Evolutionary conservation across 1,140 invertebrate genomes (phyloP).

Genomic region (Lethrus apterus): DNA sequence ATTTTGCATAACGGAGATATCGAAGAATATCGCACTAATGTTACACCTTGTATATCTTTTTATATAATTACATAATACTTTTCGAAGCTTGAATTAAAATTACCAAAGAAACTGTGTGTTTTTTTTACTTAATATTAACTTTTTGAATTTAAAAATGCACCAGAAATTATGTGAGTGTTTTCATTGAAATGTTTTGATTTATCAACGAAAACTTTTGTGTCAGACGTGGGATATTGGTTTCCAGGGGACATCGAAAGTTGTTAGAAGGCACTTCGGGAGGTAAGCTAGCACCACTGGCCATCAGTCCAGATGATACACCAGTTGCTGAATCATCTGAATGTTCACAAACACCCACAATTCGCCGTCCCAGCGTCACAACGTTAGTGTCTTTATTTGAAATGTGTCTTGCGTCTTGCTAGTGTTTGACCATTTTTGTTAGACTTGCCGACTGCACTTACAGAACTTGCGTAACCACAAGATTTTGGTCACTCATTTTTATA

Average conservation of each 20-base stretch:
- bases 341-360: constrained; percentile 23
- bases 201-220: neutral
- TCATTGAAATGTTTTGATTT: neutral
- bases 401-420: constrained; percentile 3
- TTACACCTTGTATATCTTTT: no score
- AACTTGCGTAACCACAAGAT: no score
- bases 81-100: no score
- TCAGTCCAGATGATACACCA: constrained; percentile 41
- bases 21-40: no score
- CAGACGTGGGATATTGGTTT: constrained; percentile 32
- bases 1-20: no score
- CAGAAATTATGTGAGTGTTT: no score
- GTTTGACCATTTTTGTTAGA: constrained; percentile 3
- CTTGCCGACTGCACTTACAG: neutral
- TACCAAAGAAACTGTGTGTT: no score
- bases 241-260: constrained; percentile 48
- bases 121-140: no score
- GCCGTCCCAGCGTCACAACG: constrained; percentile 38
- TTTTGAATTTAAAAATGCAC: no score
- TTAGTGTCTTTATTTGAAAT: constrained; percentile 30
- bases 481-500: no score
- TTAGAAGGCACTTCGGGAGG: constrained; percentile 45
- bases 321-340: constrained; percentile 23
- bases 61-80: no score
- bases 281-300: constrained; percentile 48